Percentiles rank a stretch among this genome's conserved stretches.
These are phyloP conservation scores for Leuciscus waleckii DNA, from an alignment of 2,797 vertebrate species.

Conservation along the genomic window DNA sequence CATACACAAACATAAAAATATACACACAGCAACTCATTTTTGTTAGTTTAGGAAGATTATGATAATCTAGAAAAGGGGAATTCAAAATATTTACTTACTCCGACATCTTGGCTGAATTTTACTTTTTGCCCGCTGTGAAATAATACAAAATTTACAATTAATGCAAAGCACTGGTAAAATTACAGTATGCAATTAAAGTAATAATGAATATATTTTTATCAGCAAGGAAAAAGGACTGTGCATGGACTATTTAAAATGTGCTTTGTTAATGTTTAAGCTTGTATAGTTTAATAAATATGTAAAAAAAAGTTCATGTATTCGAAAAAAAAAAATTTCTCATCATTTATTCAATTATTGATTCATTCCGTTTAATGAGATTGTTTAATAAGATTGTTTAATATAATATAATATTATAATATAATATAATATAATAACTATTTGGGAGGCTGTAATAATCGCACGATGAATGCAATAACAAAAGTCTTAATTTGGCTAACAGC, in stretches of 20 bases:
- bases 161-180: background rate
- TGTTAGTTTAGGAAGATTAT: background rate
- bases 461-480: background rate
- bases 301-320: background rate
- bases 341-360: background rate
- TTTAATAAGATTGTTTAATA: too few species aligned
- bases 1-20: background rate
- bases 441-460: background rate
- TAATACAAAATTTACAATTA: background rate
- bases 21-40: background rate
- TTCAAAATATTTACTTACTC: constrained; percentile 73
- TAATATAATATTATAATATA: background rate
- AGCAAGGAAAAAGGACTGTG: background rate
- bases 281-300: too few species aligned
- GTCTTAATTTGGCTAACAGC: background rate
- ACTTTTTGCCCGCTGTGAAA: constrained; percentile 63
- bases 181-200: background rate
- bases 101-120: constrained; percentile 73
- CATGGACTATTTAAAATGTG: background rate
- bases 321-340: background rate
- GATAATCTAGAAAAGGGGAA: background rate
- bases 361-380: background rate
- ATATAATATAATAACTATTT: background rate
- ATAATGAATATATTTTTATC: background rate
- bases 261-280: background rate